Evolutionary conservation across 2,113 vertebrate genomes (phyloP), one percentile per base, ranked within the genome.

Genomic region (Pseudopipra pipra): DNA sequence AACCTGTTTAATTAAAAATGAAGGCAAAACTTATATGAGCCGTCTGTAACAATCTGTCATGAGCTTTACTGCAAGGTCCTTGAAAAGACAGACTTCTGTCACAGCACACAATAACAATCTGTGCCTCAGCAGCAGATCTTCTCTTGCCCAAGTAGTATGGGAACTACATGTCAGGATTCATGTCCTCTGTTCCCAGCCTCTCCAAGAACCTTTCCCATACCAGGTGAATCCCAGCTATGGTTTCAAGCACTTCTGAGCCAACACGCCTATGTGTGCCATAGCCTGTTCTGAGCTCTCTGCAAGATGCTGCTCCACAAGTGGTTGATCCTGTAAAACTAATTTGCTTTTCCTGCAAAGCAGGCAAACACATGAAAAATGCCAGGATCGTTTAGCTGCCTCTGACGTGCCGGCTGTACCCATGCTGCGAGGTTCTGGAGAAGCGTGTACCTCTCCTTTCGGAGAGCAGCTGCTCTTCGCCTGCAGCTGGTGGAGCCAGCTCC

Each of bases 311-410:
- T 96, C 88, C 93, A 70, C 73, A 92, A 94, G 92, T 89, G 90
- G 83, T 73, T 81, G 92, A 90, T 94, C 83, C 93, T 94, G 92
- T 96, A 96, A 90, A 94, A 90, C 92, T 89, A 96, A 96, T 96
- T 96, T 92, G 86, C 90, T 85, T 56, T 92, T 78, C 52, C 88
- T 75, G 80, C 21, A 3, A 96, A 95, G 86, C 88, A 95, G 83
- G 90, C 77, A 76, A 89, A 93, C 90, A 95, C 88, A 96, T 82
- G 92, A 96, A 79, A 92, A 87, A 78, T 0, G 89, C 96, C 95
- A 96, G 92, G 86, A 92, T 93, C 89, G 2, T 96, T 96, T 94
- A 93, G 83, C 70, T 73, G 80, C 92, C 86, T 90, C 96, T 72
- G 86, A 87, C 1, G 9, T 55, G 80, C 88, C 0, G 61, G 90